Conservation (phyloP, 2,113 vertebrate species). For the Hypanus sabinus region DNA sequence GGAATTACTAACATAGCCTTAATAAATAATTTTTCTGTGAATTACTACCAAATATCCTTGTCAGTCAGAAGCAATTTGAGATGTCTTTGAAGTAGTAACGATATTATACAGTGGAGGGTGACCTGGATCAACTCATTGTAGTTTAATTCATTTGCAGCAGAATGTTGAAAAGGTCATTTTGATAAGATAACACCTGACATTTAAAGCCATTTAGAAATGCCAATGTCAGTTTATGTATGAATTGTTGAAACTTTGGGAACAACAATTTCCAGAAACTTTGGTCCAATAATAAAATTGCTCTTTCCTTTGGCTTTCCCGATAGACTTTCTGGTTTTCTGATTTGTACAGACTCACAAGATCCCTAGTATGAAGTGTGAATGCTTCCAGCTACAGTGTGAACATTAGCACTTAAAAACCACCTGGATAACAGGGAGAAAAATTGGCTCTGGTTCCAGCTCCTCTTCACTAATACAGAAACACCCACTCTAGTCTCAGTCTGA, state of each 20-base stretch:
- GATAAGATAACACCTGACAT: slow-evolving; percentile 10
- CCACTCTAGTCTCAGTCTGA: neutral
- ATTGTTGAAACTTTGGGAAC: neutral
- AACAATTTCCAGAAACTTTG: neutral
- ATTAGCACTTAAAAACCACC: neutral
- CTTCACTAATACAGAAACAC: neutral
- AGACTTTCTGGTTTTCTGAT: neutral
- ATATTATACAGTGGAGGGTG: neutral
- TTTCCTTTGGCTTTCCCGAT: neutral
- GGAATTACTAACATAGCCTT: neutral
- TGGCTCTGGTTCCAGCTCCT: neutral
- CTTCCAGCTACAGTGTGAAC: neutral
- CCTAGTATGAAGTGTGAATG: neutral
- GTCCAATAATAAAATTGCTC: neutral
- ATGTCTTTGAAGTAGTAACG: neutral
- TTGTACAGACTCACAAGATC: neutral
- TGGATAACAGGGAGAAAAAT: neutral
- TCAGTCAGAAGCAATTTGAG: neutral
- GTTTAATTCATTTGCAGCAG: neutral
- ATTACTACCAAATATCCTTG: neutral
- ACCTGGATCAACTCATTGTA: too few relatives aligned
- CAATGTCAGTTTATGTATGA: neutral
- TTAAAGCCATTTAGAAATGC: neutral
- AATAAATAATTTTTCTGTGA: slow-evolving; percentile 3
- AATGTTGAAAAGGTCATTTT: neutral